Percentiles rank a stretch among this genome's conserved stretches.
These are phyloP conservation scores for Margaritifera margaritifera DNA, from an alignment of 2,888 invertebrate species.

Conservation along the genomic window DNA sequence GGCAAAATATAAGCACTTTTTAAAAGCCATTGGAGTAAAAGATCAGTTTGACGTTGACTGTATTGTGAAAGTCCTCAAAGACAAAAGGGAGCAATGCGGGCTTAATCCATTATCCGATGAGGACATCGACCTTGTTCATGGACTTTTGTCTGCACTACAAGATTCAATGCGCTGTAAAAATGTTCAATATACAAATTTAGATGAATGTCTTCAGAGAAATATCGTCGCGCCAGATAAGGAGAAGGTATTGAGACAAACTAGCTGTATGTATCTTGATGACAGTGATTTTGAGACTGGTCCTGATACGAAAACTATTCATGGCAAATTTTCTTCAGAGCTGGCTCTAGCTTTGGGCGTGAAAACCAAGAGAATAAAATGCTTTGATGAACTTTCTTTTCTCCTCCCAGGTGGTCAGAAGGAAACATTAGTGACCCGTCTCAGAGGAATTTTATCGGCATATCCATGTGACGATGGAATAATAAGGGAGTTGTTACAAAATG, in stretches of 20 bases:
- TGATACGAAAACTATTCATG: no score
- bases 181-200: constrained; percentile 9
- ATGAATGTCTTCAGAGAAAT: constrained; percentile 18
- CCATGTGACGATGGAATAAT: no score
- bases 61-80: constrained; percentile 17
- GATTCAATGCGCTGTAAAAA: constrained; percentile 1
- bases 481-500: no score
- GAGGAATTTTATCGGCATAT: constrained; percentile 61
- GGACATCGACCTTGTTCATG: constrained; percentile 15
- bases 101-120: constrained; percentile 3
- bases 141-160: constrained; percentile 16
- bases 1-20: constrained; percentile 7
- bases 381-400: constrained; percentile 13
- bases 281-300: no score
- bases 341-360: constrained; percentile 53
- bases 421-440: constrained; percentile 59
- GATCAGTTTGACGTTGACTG: constrained; percentile 15
- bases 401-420: constrained; percentile 67
- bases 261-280: constrained; percentile 55
- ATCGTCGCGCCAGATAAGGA: constrained; percentile 48
- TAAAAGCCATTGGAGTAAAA: constrained; percentile 17
- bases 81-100: no score
- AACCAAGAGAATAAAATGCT: constrained; percentile 25
- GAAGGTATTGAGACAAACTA: constrained; percentile 37
- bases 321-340: constrained; percentile 50